phyloP scores from a whole-genome alignment of 2,113 vertebrate genomes.

The Malurus melanocephalus region DNA sequence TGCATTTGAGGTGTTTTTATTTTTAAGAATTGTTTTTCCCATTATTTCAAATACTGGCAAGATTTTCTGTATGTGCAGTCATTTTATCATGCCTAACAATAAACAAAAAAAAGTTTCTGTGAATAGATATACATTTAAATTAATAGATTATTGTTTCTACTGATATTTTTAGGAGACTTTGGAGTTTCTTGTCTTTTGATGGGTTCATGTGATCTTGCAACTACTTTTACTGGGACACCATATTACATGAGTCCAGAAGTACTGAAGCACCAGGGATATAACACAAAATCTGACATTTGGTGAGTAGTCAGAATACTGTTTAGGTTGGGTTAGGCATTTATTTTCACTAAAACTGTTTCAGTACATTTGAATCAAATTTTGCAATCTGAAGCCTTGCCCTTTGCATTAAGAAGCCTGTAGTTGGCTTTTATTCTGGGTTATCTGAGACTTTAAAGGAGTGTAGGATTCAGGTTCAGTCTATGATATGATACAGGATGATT shows the following conservation, averaged over 20 bases:
- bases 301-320: constrained; percentile 47
- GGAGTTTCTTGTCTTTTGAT: constrained; percentile 85
- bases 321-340: neutral
- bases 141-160: neutral
- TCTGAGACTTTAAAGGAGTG: neutral
- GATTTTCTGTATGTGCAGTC: neutral
- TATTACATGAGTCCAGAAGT: constrained; percentile 89
- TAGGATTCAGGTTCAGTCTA: neutral
- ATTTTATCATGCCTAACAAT: neutral
- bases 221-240: constrained; percentile 84
- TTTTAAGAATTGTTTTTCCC: neutral
- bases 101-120: neutral
- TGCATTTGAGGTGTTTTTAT: neutral
- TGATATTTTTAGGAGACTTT: constrained; percentile 81
- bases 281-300: constrained; percentile 90
- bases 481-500: neutral
- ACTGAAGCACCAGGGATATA: constrained; percentile 81
- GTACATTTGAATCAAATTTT: neutral
- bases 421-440: neutral
- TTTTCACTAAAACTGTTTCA: neutral
- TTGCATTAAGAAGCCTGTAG: neutral
- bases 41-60: neutral
- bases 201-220: constrained; percentile 86
- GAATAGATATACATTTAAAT: neutral
- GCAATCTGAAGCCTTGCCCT: neutral